Evolutionary conservation across 2,113 vertebrate species (phyloP).

Genomic region (Callospermophilus lateralis): DNA sequence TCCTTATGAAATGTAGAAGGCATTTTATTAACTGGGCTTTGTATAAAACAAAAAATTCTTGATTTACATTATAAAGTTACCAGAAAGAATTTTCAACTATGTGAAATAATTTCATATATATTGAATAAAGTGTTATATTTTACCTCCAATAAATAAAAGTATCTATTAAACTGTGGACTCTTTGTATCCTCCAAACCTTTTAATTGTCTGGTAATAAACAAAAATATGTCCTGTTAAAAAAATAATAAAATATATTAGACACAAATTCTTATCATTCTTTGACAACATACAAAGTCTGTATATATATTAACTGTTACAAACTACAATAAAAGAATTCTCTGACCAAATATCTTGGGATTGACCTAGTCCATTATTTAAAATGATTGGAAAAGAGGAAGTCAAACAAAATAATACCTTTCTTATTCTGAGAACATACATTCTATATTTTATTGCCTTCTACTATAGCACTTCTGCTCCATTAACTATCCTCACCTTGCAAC

Average conservation of each 20-base stretch:
- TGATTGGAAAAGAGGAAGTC: slow-evolving; percentile 51
- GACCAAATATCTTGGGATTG: neutral
- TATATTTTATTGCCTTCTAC: neutral
- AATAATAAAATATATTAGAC: slow-evolving; percentile 72
- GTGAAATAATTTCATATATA: slow-evolving; percentile 33
- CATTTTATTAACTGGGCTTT: slow-evolving; percentile 15
- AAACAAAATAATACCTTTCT: slow-evolving; percentile 50
- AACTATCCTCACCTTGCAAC: neutral
- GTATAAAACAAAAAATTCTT: slow-evolving; percentile 30
- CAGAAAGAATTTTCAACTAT: slow-evolving; percentile 36
- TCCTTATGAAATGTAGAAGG: neutral
- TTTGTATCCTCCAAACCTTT: slow-evolving; percentile 99
- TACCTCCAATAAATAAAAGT: slow-evolving; percentile 99
- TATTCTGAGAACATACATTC: neutral
- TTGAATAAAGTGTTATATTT: slow-evolving; percentile 40
- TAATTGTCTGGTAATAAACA: slow-evolving; percentile 99
- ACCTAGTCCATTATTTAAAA: slow-evolving; percentile 30
- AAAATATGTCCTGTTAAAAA: slow-evolving; percentile 96
- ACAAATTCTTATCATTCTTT: slow-evolving; percentile 64
- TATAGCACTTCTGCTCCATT: neutral
- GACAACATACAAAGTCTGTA: neutral
- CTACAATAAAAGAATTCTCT: slow-evolving; percentile 62
- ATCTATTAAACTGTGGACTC: slow-evolving; percentile 99
- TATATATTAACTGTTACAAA: slow-evolving; percentile 48
- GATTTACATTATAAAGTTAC: slow-evolving; percentile 60